These are phyloP conservation scores for Hycleus cichorii DNA, from an alignment of 1,140 invertebrate species.

Conservation along the genomic window DNA sequence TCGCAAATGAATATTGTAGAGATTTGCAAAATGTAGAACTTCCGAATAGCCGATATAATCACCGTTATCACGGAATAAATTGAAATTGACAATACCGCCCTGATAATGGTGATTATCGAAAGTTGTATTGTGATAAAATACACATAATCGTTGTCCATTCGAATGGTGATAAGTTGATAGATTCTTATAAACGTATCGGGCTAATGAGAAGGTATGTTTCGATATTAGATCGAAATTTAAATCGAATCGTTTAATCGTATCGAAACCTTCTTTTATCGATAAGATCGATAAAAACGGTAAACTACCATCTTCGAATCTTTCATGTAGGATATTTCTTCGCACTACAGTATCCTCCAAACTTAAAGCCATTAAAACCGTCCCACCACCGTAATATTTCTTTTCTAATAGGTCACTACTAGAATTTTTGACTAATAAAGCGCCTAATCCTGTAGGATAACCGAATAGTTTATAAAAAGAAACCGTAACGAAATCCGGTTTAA, in stretches of 20 bases:
- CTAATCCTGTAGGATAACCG: constrained; percentile 92
- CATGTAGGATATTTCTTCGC: constrained; percentile 55
- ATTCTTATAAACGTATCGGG: constrained; percentile 61
- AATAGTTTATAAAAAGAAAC: constrained; percentile 98
- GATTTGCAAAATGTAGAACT: constrained; percentile 80
- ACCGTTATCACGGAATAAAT: constrained; percentile 68
- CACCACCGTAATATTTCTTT: constrained; percentile 85
- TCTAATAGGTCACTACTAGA: constrained; percentile 53
- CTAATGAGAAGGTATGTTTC: constrained; percentile 67
- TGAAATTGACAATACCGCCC: constrained; percentile 86
- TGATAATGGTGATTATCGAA: constrained; percentile 59
- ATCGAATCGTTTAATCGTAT: constrained; percentile 53
- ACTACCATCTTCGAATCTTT: constrained; percentile 95
- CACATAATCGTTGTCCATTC: constrained; percentile 63
- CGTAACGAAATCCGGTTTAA: constrained; percentile 81
- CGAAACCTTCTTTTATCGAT: constrained; percentile 73
- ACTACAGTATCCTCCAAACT: constrained; percentile 62
- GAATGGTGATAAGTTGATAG: constrained; percentile 59
- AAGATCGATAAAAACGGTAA: constrained; percentile 80
- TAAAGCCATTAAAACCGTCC: constrained; percentile 77
- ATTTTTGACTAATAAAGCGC: constrained; percentile 77
- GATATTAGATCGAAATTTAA: constrained; percentile 58
- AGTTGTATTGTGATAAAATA: constrained; percentile 66
- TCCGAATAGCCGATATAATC: constrained; percentile 82
- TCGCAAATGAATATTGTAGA: constrained; percentile 79